phyloP scores from a whole-genome alignment of 2,888 invertebrate species.

The Yponomeuta malinellus region DNA sequence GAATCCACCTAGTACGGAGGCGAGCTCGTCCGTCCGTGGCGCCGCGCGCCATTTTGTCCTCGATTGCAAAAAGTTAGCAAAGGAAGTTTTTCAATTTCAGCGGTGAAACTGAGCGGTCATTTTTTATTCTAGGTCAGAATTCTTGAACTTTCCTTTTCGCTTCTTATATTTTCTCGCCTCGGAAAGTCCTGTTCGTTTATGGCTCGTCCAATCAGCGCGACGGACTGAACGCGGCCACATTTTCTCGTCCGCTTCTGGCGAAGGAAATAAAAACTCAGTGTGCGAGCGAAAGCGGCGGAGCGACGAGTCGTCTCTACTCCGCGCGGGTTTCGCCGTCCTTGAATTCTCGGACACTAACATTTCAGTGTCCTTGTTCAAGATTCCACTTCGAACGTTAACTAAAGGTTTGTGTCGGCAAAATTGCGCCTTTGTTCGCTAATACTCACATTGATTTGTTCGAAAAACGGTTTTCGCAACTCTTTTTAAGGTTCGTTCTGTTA shows the following conservation, averaged over 20 bases:
- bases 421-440: neutral
- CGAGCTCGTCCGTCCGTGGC: neutral
- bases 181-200: neutral
- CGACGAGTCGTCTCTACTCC: neutral
- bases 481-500: no score
- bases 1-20: neutral
- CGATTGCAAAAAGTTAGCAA: neutral
- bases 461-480: neutral
- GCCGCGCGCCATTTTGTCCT: neutral
- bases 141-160: neutral
- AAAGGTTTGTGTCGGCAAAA: conserved; percentile 1
- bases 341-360: neutral
- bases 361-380: neutral
- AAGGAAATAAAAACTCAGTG: neutral
- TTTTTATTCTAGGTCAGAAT: neutral
- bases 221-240: neutral
- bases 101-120: neutral
- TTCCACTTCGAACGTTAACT: neutral
- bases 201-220: neutral
- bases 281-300: neutral
- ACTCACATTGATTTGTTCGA: neutral
- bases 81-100: neutral
- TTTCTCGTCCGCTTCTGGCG: neutral
- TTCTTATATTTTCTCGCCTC: neutral
- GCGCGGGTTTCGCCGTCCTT: neutral